phyloP scores from a whole-genome alignment of 2,797 vertebrate species.

The Hyperoplus immaculatus region DNA sequence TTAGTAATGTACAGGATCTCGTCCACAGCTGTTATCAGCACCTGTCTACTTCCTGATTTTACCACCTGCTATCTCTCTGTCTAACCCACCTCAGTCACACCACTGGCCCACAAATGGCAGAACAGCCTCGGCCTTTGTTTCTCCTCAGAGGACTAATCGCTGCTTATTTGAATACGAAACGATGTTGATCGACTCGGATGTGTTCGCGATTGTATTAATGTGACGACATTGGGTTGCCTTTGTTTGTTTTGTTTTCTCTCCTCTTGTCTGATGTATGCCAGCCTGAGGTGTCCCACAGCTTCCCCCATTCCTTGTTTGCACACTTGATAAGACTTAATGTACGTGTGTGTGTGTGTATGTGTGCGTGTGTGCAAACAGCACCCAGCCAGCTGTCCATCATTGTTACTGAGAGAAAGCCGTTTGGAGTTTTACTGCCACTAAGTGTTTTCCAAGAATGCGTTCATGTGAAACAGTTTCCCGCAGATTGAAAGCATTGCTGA shows the following conservation, averaged over 20 bases:
- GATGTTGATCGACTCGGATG: slow-evolving; percentile 71
- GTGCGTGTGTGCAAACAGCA: slow-evolving; percentile 28
- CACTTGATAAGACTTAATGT: slow-evolving; percentile 33
- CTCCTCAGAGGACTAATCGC: slow-evolving; percentile 61
- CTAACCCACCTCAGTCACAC: slow-evolving; percentile 51
- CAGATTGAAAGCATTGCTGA: slow-evolving; percentile 47
- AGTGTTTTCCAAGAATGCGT: slow-evolving; percentile 71
- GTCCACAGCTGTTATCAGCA: slow-evolving; percentile 59
- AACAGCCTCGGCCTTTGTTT: slow-evolving; percentile 69
- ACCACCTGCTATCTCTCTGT: slow-evolving; percentile 59
- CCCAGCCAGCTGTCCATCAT: slow-evolving; percentile 36
- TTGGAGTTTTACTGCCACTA: slow-evolving; percentile 47
- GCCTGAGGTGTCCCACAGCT: slow-evolving; percentile 49
- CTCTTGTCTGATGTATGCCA: slow-evolving; percentile 43
- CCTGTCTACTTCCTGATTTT: slow-evolving; percentile 69
- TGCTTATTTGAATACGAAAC: slow-evolving; percentile 74
- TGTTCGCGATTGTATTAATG: slow-evolving; percentile 64
- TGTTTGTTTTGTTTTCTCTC: slow-evolving; percentile 40
- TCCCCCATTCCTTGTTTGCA: slow-evolving; percentile 41
- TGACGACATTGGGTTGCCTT: slow-evolving; percentile 54
- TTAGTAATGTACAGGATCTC: slow-evolving; percentile 78
- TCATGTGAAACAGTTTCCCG: slow-evolving; percentile 46
- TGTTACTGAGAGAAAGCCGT: slow-evolving; percentile 38
- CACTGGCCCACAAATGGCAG: slow-evolving; percentile 47
- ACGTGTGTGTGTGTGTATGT: no score